phyloP scores from a whole-genome alignment of 2,113 vertebrate species.

The Ameiurus melas region DNA sequence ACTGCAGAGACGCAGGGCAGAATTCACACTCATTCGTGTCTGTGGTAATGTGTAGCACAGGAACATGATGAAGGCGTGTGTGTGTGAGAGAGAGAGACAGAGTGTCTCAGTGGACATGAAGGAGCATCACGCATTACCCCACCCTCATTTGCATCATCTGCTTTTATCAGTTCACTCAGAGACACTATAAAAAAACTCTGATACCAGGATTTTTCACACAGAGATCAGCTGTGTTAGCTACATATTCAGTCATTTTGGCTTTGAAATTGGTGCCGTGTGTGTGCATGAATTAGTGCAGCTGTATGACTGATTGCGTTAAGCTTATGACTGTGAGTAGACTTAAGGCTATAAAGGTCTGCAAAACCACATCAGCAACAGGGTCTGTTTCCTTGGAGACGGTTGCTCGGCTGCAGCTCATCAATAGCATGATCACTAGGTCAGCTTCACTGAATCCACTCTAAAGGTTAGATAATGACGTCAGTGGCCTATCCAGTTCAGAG shows the following conservation, averaged over 20 bases:
- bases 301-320: constrained; percentile 23
- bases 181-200: not conserved
- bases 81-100: not conserved
- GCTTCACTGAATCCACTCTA: not conserved
- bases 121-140: constrained; percentile 10
- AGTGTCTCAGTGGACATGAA: not conserved
- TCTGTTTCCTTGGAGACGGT: constrained; percentile 68
- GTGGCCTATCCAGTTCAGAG: not conserved
- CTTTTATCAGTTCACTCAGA: constrained; percentile 6
- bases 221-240: not conserved
- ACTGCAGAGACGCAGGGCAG: not conserved
- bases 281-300: not conserved
- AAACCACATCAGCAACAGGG: constrained; percentile 56
- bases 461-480: not conserved
- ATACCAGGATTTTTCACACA: constrained; percentile 7
- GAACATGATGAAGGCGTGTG: not conserved
- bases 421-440: constrained; percentile 50
- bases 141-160: constrained; percentile 18
- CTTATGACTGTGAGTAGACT: constrained; percentile 24
- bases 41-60: constrained; percentile 13
- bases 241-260: not conserved
- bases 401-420: constrained; percentile 66
- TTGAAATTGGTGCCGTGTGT: constrained; percentile 7
- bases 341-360: constrained; percentile 54
- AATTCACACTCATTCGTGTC: constrained; percentile 8